phyloP scores from a whole-genome alignment of 2,113 vertebrate species.

The Herpetotheres cachinnans region DNA sequence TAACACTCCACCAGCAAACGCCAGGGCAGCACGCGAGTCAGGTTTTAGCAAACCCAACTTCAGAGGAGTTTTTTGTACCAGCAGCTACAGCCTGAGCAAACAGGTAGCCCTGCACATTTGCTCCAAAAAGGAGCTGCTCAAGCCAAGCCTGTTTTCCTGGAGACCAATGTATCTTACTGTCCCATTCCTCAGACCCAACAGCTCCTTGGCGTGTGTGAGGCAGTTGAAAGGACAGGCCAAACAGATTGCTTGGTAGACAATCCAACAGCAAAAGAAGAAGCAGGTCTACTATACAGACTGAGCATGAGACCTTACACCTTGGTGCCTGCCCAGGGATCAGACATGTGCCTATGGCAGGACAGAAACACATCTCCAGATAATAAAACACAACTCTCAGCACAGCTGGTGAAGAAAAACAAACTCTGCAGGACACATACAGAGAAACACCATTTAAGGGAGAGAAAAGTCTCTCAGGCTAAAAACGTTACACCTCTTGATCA shows the following conservation, averaged over 20 bases:
- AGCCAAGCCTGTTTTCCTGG: neutral
- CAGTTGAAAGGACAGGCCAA: neutral
- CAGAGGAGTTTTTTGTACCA: neutral
- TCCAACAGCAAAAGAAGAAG: neutral
- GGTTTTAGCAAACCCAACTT: neutral
- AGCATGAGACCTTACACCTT: neutral
- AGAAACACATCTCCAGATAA: neutral
- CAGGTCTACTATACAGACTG: neutral
- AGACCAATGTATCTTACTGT: neutral
- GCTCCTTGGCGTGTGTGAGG: neutral
- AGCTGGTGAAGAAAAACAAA: neutral
- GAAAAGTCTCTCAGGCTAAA: neutral
- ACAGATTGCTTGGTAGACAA: neutral
- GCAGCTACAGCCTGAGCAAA: neutral
- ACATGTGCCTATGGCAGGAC: neutral
- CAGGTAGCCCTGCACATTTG: neutral
- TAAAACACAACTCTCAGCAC: neutral
- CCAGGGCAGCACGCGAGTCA: neutral
- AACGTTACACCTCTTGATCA: neutral
- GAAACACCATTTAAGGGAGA: constrained; percentile 16
- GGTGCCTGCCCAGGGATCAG: neutral
- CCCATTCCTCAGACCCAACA: neutral
- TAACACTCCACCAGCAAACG: neutral
- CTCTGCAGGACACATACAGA: neutral
- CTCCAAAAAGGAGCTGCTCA: neutral